Conservation (phyloP, 2,113 vertebrate species). For the Osmerus mordax region DNA sequence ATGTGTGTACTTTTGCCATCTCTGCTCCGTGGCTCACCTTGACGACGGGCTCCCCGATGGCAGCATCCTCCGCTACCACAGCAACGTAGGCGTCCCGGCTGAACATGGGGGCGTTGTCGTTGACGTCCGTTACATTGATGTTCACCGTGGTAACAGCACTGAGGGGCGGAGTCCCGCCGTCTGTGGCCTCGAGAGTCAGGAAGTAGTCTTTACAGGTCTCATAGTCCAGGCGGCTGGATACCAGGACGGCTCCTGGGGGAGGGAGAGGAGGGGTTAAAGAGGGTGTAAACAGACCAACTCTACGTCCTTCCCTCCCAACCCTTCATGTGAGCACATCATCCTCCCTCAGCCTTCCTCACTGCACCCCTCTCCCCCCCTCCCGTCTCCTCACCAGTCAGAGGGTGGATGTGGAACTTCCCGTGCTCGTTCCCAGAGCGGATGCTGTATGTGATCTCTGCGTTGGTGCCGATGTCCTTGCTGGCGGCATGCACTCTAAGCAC, state of each 20-base stretch:
- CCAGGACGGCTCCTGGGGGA: constrained; percentile 80
- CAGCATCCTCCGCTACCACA: constrained; percentile 85
- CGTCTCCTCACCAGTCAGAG: constrained; percentile 77
- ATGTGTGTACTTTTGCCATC: no score
- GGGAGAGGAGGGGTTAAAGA: neutral
- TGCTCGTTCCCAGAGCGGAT: constrained; percentile 93
- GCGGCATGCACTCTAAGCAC: constrained; percentile 87
- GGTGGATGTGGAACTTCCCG: constrained; percentile 87
- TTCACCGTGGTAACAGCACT: constrained; percentile 87
- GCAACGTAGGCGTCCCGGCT: constrained; percentile 82
- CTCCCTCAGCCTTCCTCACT: no score
- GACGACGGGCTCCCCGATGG: constrained; percentile 81
- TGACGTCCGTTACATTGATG: constrained; percentile 91
- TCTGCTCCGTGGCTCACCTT: constrained; percentile 64
- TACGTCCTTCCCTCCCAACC: no score
- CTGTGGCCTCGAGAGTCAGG: constrained; percentile 90
- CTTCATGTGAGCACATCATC: no score
- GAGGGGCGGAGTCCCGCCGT: constrained; percentile 87
- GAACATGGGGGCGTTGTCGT: constrained; percentile 89
- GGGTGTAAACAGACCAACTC: no score
- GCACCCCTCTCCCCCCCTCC: no score
- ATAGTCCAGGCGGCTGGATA: constrained; percentile 85
- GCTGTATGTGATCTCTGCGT: constrained; percentile 91
- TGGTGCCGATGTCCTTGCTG: constrained; percentile 95
- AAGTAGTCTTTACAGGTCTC: constrained; percentile 90